Evolutionary conservation across 2,797 vertebrate genomes (phyloP).

Genomic region (Pampus argenteus): DNA sequence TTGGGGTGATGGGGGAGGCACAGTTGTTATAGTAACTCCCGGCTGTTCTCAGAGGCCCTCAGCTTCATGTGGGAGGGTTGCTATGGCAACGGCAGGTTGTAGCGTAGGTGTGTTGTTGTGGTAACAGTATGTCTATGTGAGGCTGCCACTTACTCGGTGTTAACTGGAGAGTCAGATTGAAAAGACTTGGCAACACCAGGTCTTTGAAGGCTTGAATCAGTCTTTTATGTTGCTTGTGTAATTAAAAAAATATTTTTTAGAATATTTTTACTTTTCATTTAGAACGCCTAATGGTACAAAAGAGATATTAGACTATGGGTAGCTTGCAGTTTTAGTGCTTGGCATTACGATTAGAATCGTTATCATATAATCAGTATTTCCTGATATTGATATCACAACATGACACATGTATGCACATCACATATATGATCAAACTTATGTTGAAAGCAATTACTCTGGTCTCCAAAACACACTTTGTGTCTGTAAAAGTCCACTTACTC

Average conservation of each 20-base stretch:
- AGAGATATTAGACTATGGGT: background rate
- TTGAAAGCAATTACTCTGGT: background rate
- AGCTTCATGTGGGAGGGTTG: constrained; percentile 78
- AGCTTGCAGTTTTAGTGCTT: background rate
- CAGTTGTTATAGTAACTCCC: constrained; percentile 70
- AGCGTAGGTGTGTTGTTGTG: constrained; percentile 82
- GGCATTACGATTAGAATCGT: background rate
- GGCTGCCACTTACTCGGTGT: constrained; percentile 53
- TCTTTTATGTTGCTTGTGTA: background rate
- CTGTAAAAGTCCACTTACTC: background rate
- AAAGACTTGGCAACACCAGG: constrained; percentile 25
- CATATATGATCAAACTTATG: background rate
- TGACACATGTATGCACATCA: too few species aligned
- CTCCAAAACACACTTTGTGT: background rate
- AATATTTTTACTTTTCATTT: background rate
- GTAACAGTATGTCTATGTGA: constrained; percentile 52
- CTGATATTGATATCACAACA: background rate
- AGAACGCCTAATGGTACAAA: background rate
- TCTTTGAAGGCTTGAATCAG: constrained; percentile 20
- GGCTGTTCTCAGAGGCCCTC: constrained; percentile 60
- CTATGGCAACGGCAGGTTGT: constrained; percentile 80
- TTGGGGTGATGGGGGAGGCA: background rate
- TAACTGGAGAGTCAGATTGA: constrained; percentile 45
- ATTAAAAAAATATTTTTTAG: background rate
- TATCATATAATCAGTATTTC: background rate